Base-by-base conservation (phyloP, 2,113 vertebrate genomes). In the Upupa epops region DNA sequence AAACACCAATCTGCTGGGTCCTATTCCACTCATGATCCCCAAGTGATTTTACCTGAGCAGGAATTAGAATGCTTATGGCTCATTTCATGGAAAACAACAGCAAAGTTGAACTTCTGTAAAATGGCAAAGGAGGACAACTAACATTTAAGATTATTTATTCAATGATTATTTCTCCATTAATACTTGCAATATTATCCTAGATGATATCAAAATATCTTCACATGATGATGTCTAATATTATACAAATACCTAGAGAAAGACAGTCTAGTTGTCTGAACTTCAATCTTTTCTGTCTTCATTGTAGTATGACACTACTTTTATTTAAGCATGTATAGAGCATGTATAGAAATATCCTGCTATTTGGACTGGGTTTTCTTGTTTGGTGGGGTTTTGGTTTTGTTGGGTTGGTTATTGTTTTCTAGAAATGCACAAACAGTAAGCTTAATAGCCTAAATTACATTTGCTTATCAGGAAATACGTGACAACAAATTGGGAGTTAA, bases 1-100 rank as follows among this genome's bases (percentile, higher is more conserved):
- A 95, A 46, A 99, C 97, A 0, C 98, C 98, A 0, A 99, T 98
- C 96, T 98, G 99, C 94, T 99, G 99, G 1, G 98, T 98, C 92
- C 99, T 98, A 2, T 97, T 98, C 99, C 99, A 99, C 76, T 99
- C 99, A 0, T 99, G 99, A 94, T 99, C 99, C 3, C 99, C 99
- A 70, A 99, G 97, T 3, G 99, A 99, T 91, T 99, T 99, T 1
- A 99, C 99, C 99, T 99, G 86, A 89, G 93, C 16, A 60, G 29
- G 11, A 95, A 92, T 90, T 28, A 49, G 26, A 36, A 52, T 46
- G 29, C 13, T 55, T 1, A 46, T 14, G 18, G 34, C 9, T 89
- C 61, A 73, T 11, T 36, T 24, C 36, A 61, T 32, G 19, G 31
- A 72, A 83, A 79, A 88, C 11, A 65, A 46, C 6, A 65, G n/a